phyloP scores from a whole-genome alignment of 2,797 vertebrate species.

The Odontamblyopus lacepedii region DNA sequence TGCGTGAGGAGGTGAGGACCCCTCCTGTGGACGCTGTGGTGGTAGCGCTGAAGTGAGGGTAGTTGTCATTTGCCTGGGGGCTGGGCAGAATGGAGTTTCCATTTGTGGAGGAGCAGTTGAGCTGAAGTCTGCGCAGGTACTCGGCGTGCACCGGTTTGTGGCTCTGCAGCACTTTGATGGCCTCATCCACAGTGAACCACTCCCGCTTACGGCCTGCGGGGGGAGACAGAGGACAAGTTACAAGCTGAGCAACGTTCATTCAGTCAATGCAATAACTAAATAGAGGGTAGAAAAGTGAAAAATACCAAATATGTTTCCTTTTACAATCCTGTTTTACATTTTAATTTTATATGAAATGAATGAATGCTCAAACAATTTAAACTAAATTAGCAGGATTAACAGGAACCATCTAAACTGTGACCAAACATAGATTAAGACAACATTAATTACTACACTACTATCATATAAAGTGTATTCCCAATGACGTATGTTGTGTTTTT shows the following conservation, averaged over 20 bases:
- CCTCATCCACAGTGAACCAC: slow-evolving; percentile 98
- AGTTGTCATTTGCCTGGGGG: slow-evolving; percentile 84
- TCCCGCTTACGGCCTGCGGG: slow-evolving; percentile 94
- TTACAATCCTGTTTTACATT: too few relatives aligned
- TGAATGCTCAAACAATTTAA: neutral
- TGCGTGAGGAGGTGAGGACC: slow-evolving; percentile 82
- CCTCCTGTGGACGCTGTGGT: slow-evolving; percentile 84
- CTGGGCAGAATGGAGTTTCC: slow-evolving; percentile 89
- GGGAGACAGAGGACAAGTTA: slow-evolving; percentile 49
- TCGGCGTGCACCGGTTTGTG: slow-evolving; percentile 98
- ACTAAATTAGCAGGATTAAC: neutral
- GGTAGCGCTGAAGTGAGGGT: slow-evolving; percentile 85
- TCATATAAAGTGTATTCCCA: neutral
- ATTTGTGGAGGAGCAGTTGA: slow-evolving; percentile 89
- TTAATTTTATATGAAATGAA: neutral
- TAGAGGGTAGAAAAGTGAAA: neutral
- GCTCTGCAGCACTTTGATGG: slow-evolving; percentile 95
- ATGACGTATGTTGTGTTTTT: neutral
- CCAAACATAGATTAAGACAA: neutral
- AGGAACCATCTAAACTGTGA: neutral
- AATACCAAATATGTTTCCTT: too few relatives aligned
- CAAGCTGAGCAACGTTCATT: neutral
- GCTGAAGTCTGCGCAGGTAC: slow-evolving; percentile 93
- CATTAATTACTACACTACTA: neutral
- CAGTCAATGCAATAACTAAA: neutral